Evolutionary conservation across 2,888 invertebrate species (phyloP), one percentile per base, ranked within the genome.

Genomic region (Spodoptera picta): DNA sequence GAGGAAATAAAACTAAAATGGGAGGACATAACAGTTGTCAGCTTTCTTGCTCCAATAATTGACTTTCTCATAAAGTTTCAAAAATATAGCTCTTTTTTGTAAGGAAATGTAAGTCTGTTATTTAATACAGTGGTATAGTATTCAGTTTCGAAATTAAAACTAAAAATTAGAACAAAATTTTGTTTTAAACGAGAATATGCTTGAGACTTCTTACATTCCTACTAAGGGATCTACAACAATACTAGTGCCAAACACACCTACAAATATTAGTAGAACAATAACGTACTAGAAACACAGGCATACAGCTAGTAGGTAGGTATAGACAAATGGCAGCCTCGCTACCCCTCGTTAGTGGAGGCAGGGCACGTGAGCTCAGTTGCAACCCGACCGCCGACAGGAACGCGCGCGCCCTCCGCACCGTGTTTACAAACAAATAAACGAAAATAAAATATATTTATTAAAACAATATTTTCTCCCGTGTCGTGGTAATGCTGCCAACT

Each of bases 401-500:
- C 57, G 53, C 77, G 81, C 87, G 86, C 79, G 36, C 57, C 50
- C 24, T 9, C 12, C 61, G 48, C 24, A 54, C 49, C 56, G 50
- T 46, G 42, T 42, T 36, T 42, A 49, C 48, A 53, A 46, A 60
- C n/a, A 54, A 53, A 45, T 27, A 49, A 51, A 53, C 23, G 36
- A 52, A 14, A 47, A 55, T 48, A 51, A 36, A 57, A 27, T 11
- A 42, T 47, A 12, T 10, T 49, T 31, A 47, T n/a, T 19, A 9
- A 24, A 55, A 45, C 2, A 55, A 46, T n/a, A 55, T 44, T 61
- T 49, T 43, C n/a, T 14, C 23, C 45, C 2, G 36, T 36, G 36
- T 36, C 36, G 31, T 57, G 50, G 77, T 79, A 80, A 88, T 90
- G 86, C 77, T 92, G 48, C 83, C 87, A 4, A 83, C 87, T 44